phyloP scores from a whole-genome alignment of 2,797 vertebrate genomes.

The Xerus rutilus region DNA sequence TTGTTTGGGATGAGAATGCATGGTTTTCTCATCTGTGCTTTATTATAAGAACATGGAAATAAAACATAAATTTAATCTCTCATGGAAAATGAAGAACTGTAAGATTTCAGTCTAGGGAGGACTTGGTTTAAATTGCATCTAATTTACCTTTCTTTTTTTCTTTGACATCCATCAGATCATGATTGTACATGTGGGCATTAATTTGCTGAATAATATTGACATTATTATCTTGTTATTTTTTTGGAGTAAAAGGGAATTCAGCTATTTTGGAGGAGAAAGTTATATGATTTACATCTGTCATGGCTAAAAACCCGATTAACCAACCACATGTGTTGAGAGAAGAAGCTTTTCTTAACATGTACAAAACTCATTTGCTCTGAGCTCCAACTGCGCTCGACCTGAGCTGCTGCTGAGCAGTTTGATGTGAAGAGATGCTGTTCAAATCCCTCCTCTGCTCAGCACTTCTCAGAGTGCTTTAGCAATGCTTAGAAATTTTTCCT shows the following conservation, averaged over 20 bases:
- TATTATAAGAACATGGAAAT: not conserved
- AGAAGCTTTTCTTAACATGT: not conserved
- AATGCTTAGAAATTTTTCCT: conserved; percentile 43
- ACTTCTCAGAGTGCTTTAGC: not conserved
- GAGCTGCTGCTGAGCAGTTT: not conserved
- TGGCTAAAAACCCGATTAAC: not conserved
- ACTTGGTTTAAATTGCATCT: not conserved
- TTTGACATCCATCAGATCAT: not conserved
- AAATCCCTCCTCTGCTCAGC: not conserved
- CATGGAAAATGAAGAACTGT: not conserved
- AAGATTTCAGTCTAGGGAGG: not conserved
- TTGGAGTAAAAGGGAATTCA: not conserved
- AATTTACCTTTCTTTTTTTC: not conserved
- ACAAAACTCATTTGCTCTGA: not conserved
- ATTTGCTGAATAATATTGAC: not conserved
- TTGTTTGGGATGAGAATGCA: not conserved
- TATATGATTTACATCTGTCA: not conserved
- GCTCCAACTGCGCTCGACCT: too few relatives aligned
- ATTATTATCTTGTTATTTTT: not conserved
- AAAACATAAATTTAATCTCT: not conserved
- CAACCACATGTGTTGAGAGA: not conserved
- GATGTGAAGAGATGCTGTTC: not conserved
- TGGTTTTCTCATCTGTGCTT: not conserved
- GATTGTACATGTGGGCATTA: not conserved
- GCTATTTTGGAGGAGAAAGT: not conserved